Conservation (phyloP, 2,113 vertebrate genomes). For the Dromas ardeola region DNA sequence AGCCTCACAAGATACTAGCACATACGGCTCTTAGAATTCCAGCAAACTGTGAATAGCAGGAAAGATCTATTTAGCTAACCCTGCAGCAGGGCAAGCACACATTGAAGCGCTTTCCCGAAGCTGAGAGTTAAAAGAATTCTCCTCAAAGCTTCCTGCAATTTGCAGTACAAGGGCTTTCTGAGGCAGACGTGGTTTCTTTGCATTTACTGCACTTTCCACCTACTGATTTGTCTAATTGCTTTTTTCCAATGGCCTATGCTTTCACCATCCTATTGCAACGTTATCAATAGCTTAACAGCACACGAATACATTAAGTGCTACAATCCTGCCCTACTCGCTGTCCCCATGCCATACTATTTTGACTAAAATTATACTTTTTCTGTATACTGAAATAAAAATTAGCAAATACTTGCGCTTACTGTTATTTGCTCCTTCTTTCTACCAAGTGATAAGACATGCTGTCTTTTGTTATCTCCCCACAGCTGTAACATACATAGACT, state of each 20-base stretch:
- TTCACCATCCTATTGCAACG: neutral
- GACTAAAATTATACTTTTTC: neutral
- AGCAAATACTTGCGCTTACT: neutral
- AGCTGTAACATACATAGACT: neutral
- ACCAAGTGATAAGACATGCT: neutral
- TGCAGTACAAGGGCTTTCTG: neutral
- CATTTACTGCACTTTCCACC: neutral
- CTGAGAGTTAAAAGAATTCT: neutral
- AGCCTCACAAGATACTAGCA: neutral
- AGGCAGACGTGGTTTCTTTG: neutral
- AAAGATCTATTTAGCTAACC: no score
- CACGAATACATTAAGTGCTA: neutral
- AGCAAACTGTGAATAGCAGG: neutral
- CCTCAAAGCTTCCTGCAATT: neutral
- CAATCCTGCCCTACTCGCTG: neutral
- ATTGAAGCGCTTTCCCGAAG: fast-evolving
- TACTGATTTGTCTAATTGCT: neutral
- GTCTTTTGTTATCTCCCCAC: neutral
- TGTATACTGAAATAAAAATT: neutral
- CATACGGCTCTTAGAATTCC: fast-evolving
- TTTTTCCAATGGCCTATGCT: neutral
- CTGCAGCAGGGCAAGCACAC: neutral
- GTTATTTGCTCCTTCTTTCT: neutral
- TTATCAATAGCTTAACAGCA: neutral
- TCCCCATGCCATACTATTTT: neutral